These are phyloP conservation scores for Temnothorax longispinosus DNA, from an alignment of 1,140 invertebrate genomes.

Conservation along the genomic window DNA sequence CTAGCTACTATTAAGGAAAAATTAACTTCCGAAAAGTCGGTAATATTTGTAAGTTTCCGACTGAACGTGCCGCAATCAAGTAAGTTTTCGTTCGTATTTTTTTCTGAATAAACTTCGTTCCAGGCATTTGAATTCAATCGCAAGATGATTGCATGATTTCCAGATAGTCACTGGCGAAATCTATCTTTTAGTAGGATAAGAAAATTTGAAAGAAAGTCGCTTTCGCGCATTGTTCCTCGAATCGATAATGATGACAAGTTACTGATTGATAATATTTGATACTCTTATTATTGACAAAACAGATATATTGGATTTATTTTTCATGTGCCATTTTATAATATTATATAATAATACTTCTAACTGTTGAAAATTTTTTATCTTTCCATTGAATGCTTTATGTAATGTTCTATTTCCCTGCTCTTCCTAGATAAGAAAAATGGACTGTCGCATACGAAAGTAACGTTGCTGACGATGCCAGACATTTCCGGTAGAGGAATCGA, in stretches of 20 bases:
- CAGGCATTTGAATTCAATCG: constrained; percentile 31
- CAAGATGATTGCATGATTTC: constrained; percentile 18
- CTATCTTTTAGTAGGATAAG: background rate
- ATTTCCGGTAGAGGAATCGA: constrained; percentile 32
- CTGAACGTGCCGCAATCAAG: constrained; percentile 34
- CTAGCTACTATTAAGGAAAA: background rate
- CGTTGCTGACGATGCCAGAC: constrained; percentile 13
- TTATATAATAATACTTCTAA: constrained; percentile 8
- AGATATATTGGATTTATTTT: constrained; percentile 1
- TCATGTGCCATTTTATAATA: background rate
- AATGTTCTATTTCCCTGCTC: background rate
- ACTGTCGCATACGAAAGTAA: constrained; percentile 6
- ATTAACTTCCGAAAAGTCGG: constrained; percentile 23
- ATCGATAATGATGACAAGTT: background rate
- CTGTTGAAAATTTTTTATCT: constrained; percentile 14
- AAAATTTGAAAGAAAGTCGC: constrained; percentile 6
- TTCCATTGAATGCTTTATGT: background rate
- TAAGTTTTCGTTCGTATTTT: constrained; percentile 47
- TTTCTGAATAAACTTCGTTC: constrained; percentile 29
- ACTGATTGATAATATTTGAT: background rate
- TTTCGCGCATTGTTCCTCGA: background rate
- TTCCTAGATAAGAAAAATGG: constrained; percentile 25
- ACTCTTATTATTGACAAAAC: background rate
- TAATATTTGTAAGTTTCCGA: constrained; percentile 26
- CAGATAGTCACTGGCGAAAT: constrained; percentile 6